Evolutionary conservation across 1,140 invertebrate species (phyloP).

Genomic region (Neodiprion lecontei): DNA sequence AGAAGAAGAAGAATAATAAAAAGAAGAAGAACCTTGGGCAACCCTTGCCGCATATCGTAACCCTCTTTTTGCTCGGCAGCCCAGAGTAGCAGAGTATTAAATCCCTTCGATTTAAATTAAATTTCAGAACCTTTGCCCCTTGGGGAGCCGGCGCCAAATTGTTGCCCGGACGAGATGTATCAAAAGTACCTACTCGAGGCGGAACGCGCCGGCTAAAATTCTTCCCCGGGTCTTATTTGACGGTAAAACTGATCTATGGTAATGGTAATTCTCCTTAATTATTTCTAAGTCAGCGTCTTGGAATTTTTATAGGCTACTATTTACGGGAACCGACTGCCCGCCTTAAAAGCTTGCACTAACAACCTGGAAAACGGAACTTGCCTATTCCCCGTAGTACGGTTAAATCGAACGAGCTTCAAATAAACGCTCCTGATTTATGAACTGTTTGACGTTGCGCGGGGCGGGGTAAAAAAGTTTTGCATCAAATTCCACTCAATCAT

Average conservation of each 20-base stretch:
- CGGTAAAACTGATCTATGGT: constrained; percentile 5
- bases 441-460: no score
- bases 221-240: neutral
- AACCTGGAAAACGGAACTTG: no score
- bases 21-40: neutral
- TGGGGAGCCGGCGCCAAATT: neutral
- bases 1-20: no score
- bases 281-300: neutral
- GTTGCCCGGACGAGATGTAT: neutral
- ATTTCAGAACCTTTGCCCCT: neutral
- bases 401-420: no score
- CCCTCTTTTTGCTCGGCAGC: neutral
- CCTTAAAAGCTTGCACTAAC: no score
- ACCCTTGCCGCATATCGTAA: neutral
- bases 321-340: neutral
- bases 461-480: no score
- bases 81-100: neutral
- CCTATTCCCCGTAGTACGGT: no score
- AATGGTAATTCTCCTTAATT: neutral
- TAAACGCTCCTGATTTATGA: no score
- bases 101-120: constrained; percentile 4
- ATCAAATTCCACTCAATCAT: no score
- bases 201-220: neutral
- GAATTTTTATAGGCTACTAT: constrained; percentile 2
- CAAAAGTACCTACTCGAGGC: neutral